Evolutionary conservation across 2,113 vertebrate species (phyloP), one percentile per base, ranked within the genome.

Genomic region (Circaetus cinerascens): DNA sequence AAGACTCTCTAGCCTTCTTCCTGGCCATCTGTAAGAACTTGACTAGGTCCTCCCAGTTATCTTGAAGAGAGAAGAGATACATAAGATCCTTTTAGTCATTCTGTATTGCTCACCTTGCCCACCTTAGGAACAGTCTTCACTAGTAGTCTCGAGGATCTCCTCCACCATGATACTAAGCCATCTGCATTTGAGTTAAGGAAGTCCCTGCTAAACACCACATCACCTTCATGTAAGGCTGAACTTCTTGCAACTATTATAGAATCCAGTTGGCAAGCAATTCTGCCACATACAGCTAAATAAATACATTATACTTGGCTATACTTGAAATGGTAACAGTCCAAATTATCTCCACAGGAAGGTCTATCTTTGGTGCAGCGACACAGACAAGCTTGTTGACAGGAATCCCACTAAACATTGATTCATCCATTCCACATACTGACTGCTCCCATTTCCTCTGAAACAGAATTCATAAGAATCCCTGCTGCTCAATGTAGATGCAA

Each of bases 21-120:
- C 98, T 98, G 90, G 99, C 99, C 99, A 99, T 99, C 93, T 99
- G 99, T 46, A 99, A 98, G 96, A 99, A 99, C 95, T 99, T 99
- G 38, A 99, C 99, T 91, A 99, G 97, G 90, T 99, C 99, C 48
- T 99, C 99, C 99, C 99, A 99, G 96, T 99, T 99, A 98, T 98
- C 99, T 99, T 84, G 48, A 82, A 96, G 88, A 96, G 55, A 96
- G 21, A 73, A 88, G 45, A 82, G 9, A 51, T 25, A 79, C 7
- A 50, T 27, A 77, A 72, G 67, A 64, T n/a, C 17, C 63, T 48
- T 40, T 82, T 41, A 86, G 56, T 55, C 23, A 62, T 75, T 59
- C 38, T 55, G 14, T 27, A 46, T 72, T 26, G 7, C 30, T 53
- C 45, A 71, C 22, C 38, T 63, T 74, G 18, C 20, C 20, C 25